Evolutionary conservation across 2,797 vertebrate genomes (phyloP).

Genomic region (Potorous gilbertii): DNA sequence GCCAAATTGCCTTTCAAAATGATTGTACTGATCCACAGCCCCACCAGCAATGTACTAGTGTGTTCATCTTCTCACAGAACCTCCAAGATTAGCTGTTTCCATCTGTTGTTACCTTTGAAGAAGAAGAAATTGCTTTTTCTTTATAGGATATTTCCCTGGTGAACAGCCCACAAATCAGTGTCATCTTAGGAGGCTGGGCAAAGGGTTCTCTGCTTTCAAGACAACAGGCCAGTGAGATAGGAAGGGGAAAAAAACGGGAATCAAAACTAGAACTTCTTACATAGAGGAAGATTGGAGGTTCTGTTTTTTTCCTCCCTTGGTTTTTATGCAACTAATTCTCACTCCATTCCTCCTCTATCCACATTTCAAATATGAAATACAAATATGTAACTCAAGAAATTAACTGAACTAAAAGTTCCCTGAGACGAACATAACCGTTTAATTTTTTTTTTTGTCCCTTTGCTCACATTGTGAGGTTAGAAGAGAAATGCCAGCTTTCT

Average conservation of each 20-base stretch:
- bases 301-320: not conserved
- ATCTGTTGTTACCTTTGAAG: not conserved
- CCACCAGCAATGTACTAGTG: not conserved
- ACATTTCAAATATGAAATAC: too few relatives aligned
- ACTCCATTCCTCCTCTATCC: not conserved
- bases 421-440: not conserved
- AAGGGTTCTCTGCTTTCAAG: not conserved
- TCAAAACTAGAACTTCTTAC: not conserved
- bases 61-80: not conserved
- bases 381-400: not conserved
- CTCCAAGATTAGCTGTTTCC: not conserved
- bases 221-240: not conserved
- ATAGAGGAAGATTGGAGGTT: not conserved
- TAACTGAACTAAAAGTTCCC: not conserved
- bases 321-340: not conserved
- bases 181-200: not conserved
- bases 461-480: not conserved
- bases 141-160: not conserved
- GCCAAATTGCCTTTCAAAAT: not conserved
- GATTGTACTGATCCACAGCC: not conserved
- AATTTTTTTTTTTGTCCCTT: not conserved
- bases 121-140: not conserved
- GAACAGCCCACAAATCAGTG: not conserved
- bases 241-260: not conserved
- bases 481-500: slow-evolving; percentile 1